These are phyloP conservation scores for Sylvietta virens DNA, from an alignment of 2,113 vertebrate species.

Conservation along the genomic window DNA sequence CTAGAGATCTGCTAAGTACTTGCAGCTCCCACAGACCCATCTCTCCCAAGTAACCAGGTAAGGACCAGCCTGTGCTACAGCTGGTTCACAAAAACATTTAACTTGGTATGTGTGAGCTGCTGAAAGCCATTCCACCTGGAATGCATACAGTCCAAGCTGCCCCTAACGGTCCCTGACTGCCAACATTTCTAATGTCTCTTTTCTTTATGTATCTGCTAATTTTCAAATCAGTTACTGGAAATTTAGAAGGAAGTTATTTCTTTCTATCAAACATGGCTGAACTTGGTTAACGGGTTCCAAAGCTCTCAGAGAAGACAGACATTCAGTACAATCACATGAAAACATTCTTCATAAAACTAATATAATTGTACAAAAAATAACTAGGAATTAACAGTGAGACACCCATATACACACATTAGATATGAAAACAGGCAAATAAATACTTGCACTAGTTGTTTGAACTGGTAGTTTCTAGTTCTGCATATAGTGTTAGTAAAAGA, in stretches of 20 bases:
- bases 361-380: not conserved
- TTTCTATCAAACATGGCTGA: not conserved
- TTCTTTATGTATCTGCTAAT: not conserved
- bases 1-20: not conserved
- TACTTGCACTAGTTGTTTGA: not conserved
- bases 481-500: not conserved
- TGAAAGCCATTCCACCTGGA: not conserved
- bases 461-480: not conserved
- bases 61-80: not conserved
- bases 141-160: not conserved
- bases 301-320: not conserved
- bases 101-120: accelerated
- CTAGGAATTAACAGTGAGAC: not conserved
- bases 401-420: not conserved
- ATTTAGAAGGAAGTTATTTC: not conserved
- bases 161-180: not conserved
- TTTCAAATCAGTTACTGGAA: not conserved
- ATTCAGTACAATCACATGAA: not conserved
- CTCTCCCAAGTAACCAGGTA: not conserved
- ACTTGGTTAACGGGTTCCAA: not conserved
- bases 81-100: accelerated
- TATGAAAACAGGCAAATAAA: not conserved
- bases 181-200: not conserved
- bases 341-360: not conserved
- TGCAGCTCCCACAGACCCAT: not conserved